Evolutionary conservation across 2,888 invertebrate species (phyloP), one percentile per base, ranked within the genome.

Genomic region (Napeogenes inachia): DNA sequence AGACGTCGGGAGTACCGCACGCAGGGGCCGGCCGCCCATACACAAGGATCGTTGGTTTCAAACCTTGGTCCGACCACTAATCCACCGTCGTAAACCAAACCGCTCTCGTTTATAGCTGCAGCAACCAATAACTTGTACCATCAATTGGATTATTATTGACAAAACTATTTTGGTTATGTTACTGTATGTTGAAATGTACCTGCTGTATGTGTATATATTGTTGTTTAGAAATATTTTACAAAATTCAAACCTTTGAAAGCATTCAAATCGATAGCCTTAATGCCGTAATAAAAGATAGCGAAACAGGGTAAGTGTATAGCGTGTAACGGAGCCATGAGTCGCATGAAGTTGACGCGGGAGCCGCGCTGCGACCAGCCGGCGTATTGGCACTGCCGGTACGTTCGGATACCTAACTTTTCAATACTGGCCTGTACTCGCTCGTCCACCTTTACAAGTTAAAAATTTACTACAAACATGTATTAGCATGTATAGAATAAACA

Each of bases 1-100:
- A 93, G 90, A n/a, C 88, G 87, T 10, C 92, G 83, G 0, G 93
- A 92, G 75, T 94, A 94, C 65, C 92, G 91, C 3, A 93, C 92
- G 60, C 93, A 82, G 0, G 93, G 86, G 0, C 95, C 95, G 2
- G 93, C 94, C 0, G 92, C 94, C 73, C 87, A 93, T 60, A 95
- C 92, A 62, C 79, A 77, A 0, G 91, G 91, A 74, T 95, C 94
- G 75, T 93, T 94, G 0, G 95, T 95, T 55, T 91, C 85, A 69
- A 92, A 94, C 57, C 89, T 79, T 0, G 89, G 84, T 60, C 93
- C 91, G 54, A 95, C 93, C 2, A 94, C 92, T 56, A 95, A 71
- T 0, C 92, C 91, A 0, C 93, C 93, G 67, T 94, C 93, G 76
- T 93, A 93, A 0, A 93, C 92, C 35, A 93, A 75, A 0, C 92